Conservation (phyloP, 2,113 vertebrate genomes). For the Menidia beryllina region DNA sequence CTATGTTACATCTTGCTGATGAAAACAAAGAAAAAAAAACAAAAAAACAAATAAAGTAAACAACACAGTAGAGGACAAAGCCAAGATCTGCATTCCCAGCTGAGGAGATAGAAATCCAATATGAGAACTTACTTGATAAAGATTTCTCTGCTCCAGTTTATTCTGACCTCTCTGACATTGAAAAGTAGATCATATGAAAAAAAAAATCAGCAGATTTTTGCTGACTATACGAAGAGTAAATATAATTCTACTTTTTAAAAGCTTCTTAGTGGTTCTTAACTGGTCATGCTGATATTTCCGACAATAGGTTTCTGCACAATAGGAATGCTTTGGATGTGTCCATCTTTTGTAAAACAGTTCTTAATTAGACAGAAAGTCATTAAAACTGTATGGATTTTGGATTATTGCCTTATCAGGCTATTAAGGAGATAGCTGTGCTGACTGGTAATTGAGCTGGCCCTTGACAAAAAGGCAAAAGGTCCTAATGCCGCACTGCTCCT, state of each 20-base stretch:
- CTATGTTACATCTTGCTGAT: not conserved
- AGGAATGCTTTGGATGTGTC: conserved; percentile 41
- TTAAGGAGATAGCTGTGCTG: conserved; percentile 73
- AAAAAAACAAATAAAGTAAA: not conserved
- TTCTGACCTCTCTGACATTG: conserved; percentile 65
- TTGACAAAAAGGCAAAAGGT: conserved; percentile 51
- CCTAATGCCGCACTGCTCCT: conserved; percentile 45
- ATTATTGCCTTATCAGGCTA: conserved; percentile 80
- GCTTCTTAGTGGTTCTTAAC: conserved; percentile 41
- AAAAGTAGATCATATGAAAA: conserved; percentile 45
- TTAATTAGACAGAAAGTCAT: conserved; percentile 84
- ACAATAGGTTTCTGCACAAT: conserved; percentile 73
- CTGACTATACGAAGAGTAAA: conserved; percentile 34
- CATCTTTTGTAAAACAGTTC: conserved; percentile 61
- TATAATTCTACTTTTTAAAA: conserved; percentile 54
- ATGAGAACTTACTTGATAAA: conserved; percentile 58
- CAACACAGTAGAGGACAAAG: conserved; percentile 2
- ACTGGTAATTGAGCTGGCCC: conserved; percentile 79
- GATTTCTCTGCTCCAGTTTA: conserved; percentile 53
- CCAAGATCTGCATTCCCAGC: conserved; percentile 17
- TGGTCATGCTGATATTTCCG: conserved; percentile 49
- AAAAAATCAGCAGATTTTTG: conserved; percentile 52
- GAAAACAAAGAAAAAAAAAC: not conserved
- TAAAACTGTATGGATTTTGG: conserved; percentile 80
- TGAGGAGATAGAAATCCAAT: conserved; percentile 44